Conservation (phyloP, 1,140 invertebrate genomes). For the Pristionchus pacificus region DNA sequence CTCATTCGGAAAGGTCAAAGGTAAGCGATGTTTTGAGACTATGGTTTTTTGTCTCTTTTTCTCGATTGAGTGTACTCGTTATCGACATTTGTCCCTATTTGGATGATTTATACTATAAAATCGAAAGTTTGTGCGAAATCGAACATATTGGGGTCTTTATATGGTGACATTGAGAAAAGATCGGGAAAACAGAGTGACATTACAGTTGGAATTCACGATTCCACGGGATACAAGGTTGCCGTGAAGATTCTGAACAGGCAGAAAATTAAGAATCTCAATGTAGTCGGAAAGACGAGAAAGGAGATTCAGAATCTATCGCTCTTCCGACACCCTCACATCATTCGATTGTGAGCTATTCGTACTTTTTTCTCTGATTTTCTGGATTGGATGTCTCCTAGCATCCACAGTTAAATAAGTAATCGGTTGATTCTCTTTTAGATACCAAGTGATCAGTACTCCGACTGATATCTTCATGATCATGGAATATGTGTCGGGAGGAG, state of each 20-base stretch:
- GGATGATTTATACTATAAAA: no score
- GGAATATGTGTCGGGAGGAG: slow-evolving; percentile 99
- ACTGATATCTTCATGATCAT: slow-evolving; percentile 99
- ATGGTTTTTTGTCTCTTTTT: no score
- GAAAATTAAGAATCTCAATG: slow-evolving; percentile 97
- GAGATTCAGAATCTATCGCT: slow-evolving; percentile 99
- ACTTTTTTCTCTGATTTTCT: neutral
- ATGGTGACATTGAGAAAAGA: no score
- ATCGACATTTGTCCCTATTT: no score
- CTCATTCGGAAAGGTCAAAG: slow-evolving; percentile 65
- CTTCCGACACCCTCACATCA: slow-evolving; percentile 98
- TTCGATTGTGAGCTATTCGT: slow-evolving; percentile 80
- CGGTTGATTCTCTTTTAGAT: slow-evolving; percentile 60
- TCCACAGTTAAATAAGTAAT: neutral
- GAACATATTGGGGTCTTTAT: slow-evolving; percentile 36
- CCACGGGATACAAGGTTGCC: slow-evolving; percentile 96
- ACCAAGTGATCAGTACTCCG: slow-evolving; percentile 94
- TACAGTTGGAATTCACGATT: slow-evolving; percentile 90
- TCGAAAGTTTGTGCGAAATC: neutral
- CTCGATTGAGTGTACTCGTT: no score
- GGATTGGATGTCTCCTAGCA: no score
- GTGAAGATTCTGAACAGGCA: slow-evolving; percentile 97
- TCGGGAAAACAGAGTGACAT: no score
- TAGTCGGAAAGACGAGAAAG: slow-evolving; percentile 93
- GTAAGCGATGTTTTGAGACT: slow-evolving; percentile 25